These are phyloP conservation scores for Actinopyga echinites DNA, from an alignment of 53 echinoderm and acorn worm species.

Conservation along the genomic window DNA sequence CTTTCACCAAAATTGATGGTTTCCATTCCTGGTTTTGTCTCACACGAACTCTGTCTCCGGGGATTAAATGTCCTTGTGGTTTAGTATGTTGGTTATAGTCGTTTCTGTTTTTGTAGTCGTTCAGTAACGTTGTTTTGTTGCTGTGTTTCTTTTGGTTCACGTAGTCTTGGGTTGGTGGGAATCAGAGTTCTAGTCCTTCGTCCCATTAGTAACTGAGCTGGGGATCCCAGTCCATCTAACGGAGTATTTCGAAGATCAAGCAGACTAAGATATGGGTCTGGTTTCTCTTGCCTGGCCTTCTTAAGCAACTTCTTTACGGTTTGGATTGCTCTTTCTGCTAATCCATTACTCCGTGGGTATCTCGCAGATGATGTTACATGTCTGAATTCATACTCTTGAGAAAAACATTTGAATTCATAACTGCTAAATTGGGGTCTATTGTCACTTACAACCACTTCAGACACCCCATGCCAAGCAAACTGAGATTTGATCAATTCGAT, in stretches of 20 bases:
- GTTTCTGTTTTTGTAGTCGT: conserved; percentile 10
- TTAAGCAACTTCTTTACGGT: conserved; percentile 47
- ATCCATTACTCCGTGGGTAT: conserved; percentile 62
- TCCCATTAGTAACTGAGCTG: conserved; percentile 51
- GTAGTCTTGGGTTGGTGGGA: conserved; percentile 44
- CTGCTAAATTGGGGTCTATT: conserved; percentile 22
- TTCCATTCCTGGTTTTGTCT: conserved; percentile 34
- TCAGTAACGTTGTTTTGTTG: background rate
- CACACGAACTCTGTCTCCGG: conserved; percentile 49
- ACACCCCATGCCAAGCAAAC: conserved; percentile 60
- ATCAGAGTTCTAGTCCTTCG: conserved; percentile 42
- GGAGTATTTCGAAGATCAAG: conserved; percentile 58
- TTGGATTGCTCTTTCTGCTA: conserved; percentile 60
- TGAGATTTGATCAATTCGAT: conserved; percentile 51
- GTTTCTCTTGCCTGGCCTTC: conserved; percentile 50
- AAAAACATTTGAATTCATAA: conserved; percentile 15
- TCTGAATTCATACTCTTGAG: conserved; percentile 25
- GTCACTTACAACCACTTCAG: conserved; percentile 7
- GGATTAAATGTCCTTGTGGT: conserved; percentile 5
- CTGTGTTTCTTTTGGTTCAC: conserved; percentile 36
- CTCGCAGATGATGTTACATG: conserved; percentile 50
- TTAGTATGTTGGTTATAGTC: conserved; percentile 35
- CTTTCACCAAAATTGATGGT: background rate
- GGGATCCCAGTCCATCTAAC: conserved; percentile 44
- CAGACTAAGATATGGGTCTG: conserved; percentile 52